phyloP scores from a whole-genome alignment of 2,113 vertebrate genomes.

The Melierax canorus region DNA sequence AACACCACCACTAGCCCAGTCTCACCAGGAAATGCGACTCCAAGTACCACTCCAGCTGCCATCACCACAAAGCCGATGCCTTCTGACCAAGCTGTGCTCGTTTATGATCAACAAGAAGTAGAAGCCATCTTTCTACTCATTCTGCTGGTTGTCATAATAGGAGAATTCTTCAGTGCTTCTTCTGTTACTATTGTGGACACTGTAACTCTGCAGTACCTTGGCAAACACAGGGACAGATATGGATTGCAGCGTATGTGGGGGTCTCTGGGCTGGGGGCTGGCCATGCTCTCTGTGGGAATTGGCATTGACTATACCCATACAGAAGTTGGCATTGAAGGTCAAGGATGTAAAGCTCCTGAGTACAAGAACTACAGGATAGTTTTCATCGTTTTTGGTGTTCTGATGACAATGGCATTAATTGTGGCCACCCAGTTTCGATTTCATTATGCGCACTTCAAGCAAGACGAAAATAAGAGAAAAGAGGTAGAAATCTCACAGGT shows the following conservation, averaged over 20 bases:
- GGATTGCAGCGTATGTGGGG: conserved; percentile 99
- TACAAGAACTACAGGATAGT: conserved; percentile 92
- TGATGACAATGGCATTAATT: conserved; percentile 88
- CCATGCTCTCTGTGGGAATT: conserved; percentile 94
- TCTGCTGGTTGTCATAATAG: conserved; percentile 91
- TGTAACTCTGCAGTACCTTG: conserved; percentile 91
- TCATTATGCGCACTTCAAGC: conserved; percentile 72
- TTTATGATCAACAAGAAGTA: conserved; percentile 85
- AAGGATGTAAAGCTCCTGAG: conserved; percentile 81
- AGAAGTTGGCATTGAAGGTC: conserved; percentile 67
- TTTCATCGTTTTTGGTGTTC: conserved; percentile 92
- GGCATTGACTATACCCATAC: conserved; percentile 91
- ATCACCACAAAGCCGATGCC: conserved; percentile 41
- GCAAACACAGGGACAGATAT: conserved; percentile 90
- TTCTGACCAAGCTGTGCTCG: conserved; percentile 66
- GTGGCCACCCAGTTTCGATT: conserved; percentile 95
- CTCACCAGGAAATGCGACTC: neutral
- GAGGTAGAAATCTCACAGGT: conserved; percentile 75
- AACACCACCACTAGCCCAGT: neutral
- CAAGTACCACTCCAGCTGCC: neutral
- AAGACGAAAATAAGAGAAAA: conserved; percentile 58
- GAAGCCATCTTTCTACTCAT: conserved; percentile 92
- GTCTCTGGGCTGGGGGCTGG: conserved; percentile 94
- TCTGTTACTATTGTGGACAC: conserved; percentile 97
- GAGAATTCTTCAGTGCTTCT: conserved; percentile 97